These are phyloP conservation scores for Aphodius sticticus DNA, from an alignment of 2,888 invertebrate species.

Conservation along the genomic window DNA sequence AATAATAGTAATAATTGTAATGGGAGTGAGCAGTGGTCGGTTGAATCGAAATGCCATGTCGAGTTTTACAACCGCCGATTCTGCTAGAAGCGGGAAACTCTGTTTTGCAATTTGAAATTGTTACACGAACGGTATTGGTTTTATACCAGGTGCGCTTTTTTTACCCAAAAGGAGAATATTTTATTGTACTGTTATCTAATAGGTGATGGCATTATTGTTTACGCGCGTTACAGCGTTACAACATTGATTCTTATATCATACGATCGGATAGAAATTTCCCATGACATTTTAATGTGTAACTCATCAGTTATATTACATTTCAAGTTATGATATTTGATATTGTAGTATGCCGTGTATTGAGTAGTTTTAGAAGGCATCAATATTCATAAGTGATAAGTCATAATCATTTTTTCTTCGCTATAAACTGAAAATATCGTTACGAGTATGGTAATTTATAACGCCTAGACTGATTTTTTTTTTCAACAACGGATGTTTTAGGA, in stretches of 20 bases:
- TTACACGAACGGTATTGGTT: neutral
- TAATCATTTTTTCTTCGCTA: neutral
- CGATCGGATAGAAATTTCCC: neutral
- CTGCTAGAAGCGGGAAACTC: neutral
- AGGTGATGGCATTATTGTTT: neutral
- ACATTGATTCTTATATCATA: neutral
- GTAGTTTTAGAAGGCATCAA: neutral
- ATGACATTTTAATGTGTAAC: neutral
- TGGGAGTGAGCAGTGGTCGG: neutral
- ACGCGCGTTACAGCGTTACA: neutral
- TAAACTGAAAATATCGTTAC: neutral
- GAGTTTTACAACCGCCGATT: neutral
- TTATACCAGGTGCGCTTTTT: neutral
- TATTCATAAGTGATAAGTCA: neutral
- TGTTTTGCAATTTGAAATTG: neutral
- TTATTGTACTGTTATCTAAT: neutral
- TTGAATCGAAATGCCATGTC: neutral
- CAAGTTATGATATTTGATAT: neutral
- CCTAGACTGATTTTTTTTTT: neutral
- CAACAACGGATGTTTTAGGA: neutral
- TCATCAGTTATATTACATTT: neutral
- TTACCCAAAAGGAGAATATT: constrained; percentile 4
- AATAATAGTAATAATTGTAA: neutral
- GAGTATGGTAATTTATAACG: neutral
- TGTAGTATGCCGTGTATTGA: neutral